phyloP scores from a whole-genome alignment of 2,888 invertebrate genomes.

The Platycheirus albimanus region DNA sequence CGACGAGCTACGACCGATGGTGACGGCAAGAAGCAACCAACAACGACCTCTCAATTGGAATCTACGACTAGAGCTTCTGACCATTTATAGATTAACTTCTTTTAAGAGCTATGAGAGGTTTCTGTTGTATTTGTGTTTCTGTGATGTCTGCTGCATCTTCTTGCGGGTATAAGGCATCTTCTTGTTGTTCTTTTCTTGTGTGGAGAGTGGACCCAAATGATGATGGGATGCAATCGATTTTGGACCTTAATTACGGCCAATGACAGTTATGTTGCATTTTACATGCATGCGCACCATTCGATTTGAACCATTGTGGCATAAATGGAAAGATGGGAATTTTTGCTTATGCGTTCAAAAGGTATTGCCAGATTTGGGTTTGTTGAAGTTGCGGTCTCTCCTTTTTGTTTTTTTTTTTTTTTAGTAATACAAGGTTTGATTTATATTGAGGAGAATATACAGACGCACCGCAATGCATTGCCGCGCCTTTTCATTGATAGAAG shows the following conservation, averaged over 20 bases:
- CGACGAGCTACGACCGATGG: too few relatives aligned
- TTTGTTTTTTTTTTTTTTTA: neutral
- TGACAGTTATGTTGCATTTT: conserved; percentile 73
- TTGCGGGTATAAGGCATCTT: conserved; percentile 50
- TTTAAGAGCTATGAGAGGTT: conserved; percentile 23
- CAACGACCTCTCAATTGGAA: conserved; percentile 71
- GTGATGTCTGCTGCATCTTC: conserved; percentile 26
- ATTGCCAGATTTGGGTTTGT: conserved; percentile 54
- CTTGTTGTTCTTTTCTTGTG: conserved; percentile 3
- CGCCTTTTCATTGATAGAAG: conserved; percentile 14
- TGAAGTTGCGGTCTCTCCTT: neutral
- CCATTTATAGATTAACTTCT: conserved; percentile 70
- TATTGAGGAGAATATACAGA: neutral
- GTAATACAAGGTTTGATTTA: neutral
- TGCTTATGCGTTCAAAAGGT: conserved; percentile 29
- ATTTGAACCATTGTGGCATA: conserved; percentile 49
- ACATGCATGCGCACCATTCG: conserved; percentile 65
- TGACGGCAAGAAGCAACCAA: neutral
- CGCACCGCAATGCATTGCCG: neutral
- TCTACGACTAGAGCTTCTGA: conserved; percentile 72
- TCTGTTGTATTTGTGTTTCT: conserved; percentile 26
- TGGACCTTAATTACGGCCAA: conserved; percentile 73
- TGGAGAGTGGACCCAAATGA: conserved; percentile 58
- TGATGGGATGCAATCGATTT: conserved; percentile 74
- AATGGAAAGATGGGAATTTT: conserved; percentile 62